Evolutionary conservation across 2,113 vertebrate species (phyloP), one percentile per base, ranked within the genome.

Genomic region (Triplophysa dalaica): DNA sequence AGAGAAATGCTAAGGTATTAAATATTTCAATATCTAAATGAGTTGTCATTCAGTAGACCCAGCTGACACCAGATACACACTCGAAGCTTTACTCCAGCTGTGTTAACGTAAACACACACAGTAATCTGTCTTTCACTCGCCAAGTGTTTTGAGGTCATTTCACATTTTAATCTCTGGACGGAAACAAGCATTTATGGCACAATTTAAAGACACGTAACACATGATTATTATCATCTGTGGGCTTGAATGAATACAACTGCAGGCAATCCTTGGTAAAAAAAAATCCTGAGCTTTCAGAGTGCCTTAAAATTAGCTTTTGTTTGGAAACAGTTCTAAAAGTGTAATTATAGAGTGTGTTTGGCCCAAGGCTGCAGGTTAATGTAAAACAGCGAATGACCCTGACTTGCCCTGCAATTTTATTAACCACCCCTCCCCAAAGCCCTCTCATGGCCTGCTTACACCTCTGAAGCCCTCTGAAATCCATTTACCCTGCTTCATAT

Each of bases 341-440:
- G 70, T 60, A 60, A 73, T 73, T 73, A 73, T 43, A 60, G n/a
- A 43, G 12, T 16, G 9, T 58, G n/a, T 60, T 60, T 73, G 70
- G 54, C 29, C 8, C 8, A 33, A 60, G 54, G 70, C 54, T 60
- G 29, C 54, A 73, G 54, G 70, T 24, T 73, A 61, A 73, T 73
- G 54, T 61, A 61, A 73, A 61, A 54, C 54, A 73, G 70, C 43
- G 54, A 73, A 60, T 61, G 54, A 73, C 54, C 70, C 33, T 73
- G 54, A 61, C 54, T 61, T 60, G 17, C 33, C 70, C 54, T 11
- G 33, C 54, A 22, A 43, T 73, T 60, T 29, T 73, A 43, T 73
- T 73, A 43, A 73, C 21, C 70, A 33, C 12, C 54, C 33, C 33
- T 38, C 33, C 33, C 33, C 70, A 14, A 4, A 19, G n/a, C 19